Evolutionary conservation across 2,888 invertebrate species (phyloP).

Genomic region (Chalcosyrphus nemorum): DNA sequence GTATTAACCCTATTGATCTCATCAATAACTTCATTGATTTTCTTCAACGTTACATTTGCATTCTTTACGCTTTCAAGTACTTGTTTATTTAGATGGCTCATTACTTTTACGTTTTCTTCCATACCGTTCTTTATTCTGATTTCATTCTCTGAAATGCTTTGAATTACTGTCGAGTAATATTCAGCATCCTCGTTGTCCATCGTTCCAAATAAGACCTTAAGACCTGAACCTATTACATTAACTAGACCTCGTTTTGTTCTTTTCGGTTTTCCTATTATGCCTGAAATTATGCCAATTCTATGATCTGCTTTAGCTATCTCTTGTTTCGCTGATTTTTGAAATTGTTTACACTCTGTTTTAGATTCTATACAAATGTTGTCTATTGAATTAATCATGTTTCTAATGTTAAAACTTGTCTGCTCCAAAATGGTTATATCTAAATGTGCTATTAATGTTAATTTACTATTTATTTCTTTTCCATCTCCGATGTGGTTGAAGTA

Average conservation of each 20-base stretch:
- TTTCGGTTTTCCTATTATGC: slow-evolving; percentile 9
- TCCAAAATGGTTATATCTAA: slow-evolving; percentile 8
- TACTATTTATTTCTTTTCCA: not conserved
- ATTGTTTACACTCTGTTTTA: slow-evolving; percentile 2
- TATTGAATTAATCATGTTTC: slow-evolving; percentile 20
- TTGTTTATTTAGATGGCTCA: too few relatives aligned
- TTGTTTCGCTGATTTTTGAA: slow-evolving; percentile 4
- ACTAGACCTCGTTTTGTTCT: slow-evolving; percentile 1
- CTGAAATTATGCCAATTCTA: too few relatives aligned
- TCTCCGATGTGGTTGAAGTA: slow-evolving; percentile 3
- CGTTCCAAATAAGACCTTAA: too few relatives aligned
- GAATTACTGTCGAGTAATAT: too few relatives aligned
- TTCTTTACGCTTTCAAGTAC: too few relatives aligned
- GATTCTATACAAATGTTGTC: slow-evolving; percentile 12
- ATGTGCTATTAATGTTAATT: not conserved
- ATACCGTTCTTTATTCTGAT: too few relatives aligned
- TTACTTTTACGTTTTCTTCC: too few relatives aligned
- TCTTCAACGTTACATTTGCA: too few relatives aligned
- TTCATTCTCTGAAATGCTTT: too few relatives aligned
- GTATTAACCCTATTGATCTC: too few relatives aligned
- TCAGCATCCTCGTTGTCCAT: too few relatives aligned
- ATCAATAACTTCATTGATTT: too few relatives aligned
- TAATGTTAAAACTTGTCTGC: not conserved
- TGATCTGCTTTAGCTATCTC: not conserved
- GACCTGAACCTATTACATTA: not conserved